These are phyloP conservation scores for Moxostoma hubbsi DNA, from an alignment of 2,797 vertebrate species.

Conservation along the genomic window DNA sequence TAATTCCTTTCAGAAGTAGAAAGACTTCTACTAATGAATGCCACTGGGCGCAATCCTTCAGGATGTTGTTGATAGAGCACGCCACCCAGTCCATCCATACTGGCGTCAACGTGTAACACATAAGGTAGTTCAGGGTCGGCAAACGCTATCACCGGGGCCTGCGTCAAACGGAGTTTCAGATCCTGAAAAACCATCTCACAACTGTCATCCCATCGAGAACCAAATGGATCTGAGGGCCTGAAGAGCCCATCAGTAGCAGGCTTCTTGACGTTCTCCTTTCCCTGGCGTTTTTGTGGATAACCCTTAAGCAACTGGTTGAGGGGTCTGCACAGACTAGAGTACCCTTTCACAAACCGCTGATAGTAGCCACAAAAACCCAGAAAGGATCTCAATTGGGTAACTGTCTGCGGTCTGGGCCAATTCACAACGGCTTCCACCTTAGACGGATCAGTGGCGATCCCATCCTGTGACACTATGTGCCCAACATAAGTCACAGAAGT, in stretches of 20 bases:
- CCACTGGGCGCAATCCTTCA: slow-evolving; percentile 1
- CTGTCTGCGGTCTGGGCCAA: too few species aligned
- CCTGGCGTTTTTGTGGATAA: not conserved
- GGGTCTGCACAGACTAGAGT: too few species aligned
- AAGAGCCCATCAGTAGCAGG: not conserved
- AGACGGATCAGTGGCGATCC: too few species aligned
- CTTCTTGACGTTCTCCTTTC: not conserved
- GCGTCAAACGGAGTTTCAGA: not conserved
- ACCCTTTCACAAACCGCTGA: too few species aligned
- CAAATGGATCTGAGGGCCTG: not conserved
- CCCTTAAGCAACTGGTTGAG: not conserved
- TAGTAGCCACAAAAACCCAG: too few species aligned
- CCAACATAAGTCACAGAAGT: too few species aligned
- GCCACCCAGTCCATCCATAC: not conserved
- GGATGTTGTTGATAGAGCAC: not conserved
- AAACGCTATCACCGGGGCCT: not conserved
- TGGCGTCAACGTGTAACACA: not conserved
- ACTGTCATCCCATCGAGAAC: not conserved
- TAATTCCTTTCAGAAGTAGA: too few species aligned
- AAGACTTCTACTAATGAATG: not conserved
- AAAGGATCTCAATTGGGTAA: too few species aligned
- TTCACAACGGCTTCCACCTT: too few species aligned
- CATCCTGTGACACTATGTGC: too few species aligned
- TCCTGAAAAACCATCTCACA: too few species aligned
- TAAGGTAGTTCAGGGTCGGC: not conserved